Evolutionary conservation across 2,113 vertebrate genomes (phyloP).

Genomic region (Lepus europaeus): DNA sequence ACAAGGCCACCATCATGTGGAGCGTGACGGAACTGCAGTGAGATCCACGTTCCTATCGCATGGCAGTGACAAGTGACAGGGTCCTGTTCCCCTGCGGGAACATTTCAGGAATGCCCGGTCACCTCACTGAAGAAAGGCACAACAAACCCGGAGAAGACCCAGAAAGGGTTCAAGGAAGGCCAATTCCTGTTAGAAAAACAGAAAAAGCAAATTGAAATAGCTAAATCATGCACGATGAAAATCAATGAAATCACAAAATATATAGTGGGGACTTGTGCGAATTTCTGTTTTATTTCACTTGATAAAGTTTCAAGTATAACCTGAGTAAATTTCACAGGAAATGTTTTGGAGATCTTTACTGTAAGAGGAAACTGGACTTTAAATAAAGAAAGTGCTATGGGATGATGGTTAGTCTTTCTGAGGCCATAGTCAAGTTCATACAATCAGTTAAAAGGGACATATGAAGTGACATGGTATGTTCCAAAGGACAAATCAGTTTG

Average conservation of each 20-base stretch:
- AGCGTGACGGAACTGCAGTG: constrained; percentile 73
- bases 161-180: neutral
- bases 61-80: neutral
- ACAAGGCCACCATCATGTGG: constrained; percentile 83
- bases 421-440: neutral
- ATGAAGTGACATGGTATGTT: neutral
- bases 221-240: neutral
- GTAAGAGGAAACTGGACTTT: neutral
- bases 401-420: constrained; percentile 20
- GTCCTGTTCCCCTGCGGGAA: too few species aligned
- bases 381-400: neutral
- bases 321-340: neutral
- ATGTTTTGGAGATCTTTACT: neutral
- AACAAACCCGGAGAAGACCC: neutral
- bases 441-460: neutral
- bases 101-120: neutral
- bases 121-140: accelerated
- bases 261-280: neutral
- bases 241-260: neutral
- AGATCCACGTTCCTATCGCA: neutral
- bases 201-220: neutral
- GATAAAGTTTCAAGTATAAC: neutral
- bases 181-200: neutral
- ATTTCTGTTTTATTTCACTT: neutral
- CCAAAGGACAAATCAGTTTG: neutral